These are phyloP conservation scores for Myrmophylax atrothorax DNA, from an alignment of 2,113 vertebrate genomes.

Conservation along the genomic window DNA sequence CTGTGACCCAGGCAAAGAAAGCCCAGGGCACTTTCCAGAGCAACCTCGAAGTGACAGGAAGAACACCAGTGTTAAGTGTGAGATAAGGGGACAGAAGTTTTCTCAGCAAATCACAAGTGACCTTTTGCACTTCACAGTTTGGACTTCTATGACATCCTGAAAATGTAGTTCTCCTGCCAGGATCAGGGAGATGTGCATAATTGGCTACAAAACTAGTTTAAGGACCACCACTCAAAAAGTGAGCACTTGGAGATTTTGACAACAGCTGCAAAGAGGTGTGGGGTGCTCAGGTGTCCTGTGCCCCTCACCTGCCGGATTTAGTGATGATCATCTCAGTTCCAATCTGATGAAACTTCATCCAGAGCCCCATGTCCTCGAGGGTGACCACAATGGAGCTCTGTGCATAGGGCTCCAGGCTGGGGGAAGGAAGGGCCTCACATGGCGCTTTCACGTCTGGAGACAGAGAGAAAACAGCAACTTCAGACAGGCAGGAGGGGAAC, in stretches of 20 bases:
- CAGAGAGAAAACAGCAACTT: neutral
- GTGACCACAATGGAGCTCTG: conserved; percentile 82
- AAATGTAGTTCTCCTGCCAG: neutral
- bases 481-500: neutral
- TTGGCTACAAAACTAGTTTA: neutral
- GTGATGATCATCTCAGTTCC: conserved; percentile 96
- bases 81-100: neutral
- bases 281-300: neutral
- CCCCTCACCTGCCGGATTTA: conserved; percentile 85
- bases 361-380: conserved; percentile 85
- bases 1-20: neutral
- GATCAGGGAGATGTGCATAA: neutral
- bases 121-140: neutral
- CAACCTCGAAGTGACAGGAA: neutral
- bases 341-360: conserved; percentile 85
- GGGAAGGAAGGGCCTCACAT: conserved; percentile 69
- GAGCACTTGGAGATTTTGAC: neutral
- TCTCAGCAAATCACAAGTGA: neutral
- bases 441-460: conserved; percentile 76
- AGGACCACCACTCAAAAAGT: neutral
- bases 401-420: conserved; percentile 68
- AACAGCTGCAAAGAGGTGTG: neutral
- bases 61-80: neutral
- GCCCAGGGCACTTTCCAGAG: neutral
- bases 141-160: neutral